Base-by-base conservation (phyloP, 2,888 invertebrate genomes). In the Horisme vitalbata region DNA sequence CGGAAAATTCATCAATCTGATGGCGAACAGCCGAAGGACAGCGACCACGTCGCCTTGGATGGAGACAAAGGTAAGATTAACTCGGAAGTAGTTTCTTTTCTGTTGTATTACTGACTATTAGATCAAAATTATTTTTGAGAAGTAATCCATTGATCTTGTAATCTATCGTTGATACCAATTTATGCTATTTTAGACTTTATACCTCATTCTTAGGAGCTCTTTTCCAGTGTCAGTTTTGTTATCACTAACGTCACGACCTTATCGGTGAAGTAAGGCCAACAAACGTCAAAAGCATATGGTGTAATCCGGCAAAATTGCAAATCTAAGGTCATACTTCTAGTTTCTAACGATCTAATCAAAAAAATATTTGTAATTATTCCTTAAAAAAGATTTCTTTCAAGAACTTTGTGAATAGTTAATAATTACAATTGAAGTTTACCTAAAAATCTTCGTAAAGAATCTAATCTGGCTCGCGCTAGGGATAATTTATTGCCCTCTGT, bases 1-100 rank as follows among this genome's bases (percentile, higher is more conserved):
- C 77, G 81, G 58, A 86, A 83, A 70, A 86, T 82, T 56, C 83
- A 83, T 75, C 81, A 82, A 56, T 62, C 71, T 50, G 86, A 88
- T 75, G 87, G 86, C 59, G 86, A 76, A 58, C 84, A 83, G 63
- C 77, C 84, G 79, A 90, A 87, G 63, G 86, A 87, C 53, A 90
- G 87, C 59, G 91, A 91, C 45, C 82, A 83, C 63, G 79, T 81
- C 54, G 72, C 80, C 30, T 74, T 90, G 87, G 92, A 93, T 63
- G 71, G 86, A 58, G 92, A 91, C 72, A 79, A 89, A 82, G 92
- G 92, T 90, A 80, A 34, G 41, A 51, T 11, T 14, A 12, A n/a
- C n/a, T n/a, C n/a, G 6, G 15, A 9, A 36, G 7, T 8, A 7
- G 2, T 28, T 32, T 5, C 18, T 2, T 18, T 18, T 5, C 18